Evolutionary conservation across 2,797 vertebrate genomes (phyloP), one percentile per base, ranked within the genome.

Genomic region (Coilia nasus): DNA sequence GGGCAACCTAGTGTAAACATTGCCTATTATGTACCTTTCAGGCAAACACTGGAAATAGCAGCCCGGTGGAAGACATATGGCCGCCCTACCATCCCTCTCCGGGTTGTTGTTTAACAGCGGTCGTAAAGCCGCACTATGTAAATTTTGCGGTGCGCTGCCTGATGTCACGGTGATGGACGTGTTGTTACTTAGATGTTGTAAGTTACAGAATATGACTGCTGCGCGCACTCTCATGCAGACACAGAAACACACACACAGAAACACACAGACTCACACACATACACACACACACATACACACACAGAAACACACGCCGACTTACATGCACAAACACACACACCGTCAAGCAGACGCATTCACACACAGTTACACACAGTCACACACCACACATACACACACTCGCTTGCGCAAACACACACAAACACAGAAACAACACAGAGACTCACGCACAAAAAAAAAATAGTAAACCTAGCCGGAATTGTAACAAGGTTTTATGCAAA

Each of bases 11-110:
- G 71, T 44, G 71, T 78, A 78, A 44, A 78, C 71, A 78, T 78
- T 78, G 71, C 71, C 71, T 78, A 78, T 78, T 78, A 78, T 78
- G 71, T 78, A 44, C 71, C 71, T 78, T 21, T 44, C 71, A 78
- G 71, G 31, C 31, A 44, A 41, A 78, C 71, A 78, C 15, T 78
- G 35, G 17, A 78, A n/a, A 44, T 21, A 17, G 31, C 35, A 19
- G 11, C 28, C 6, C 28, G 28, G 1, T 15, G 71, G 17, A 4
- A 78, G 71, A 78, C 71, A 44, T 44, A 78, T 44, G 71, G 71
- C 71, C 71, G 19, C 0, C 71, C 11, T 21, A 1, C 71, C 35
- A 6, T 41, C 71, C 1, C 25, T 75, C 28, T 41, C 17, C 71
- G 2, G 1, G 31, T 1, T 44, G 31, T 44, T 78, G 71, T 78